A percentile compares a stretch with the other conserved stretches of the same genome.
Evolutionary conservation across 1,140 invertebrate species (phyloP).

Genomic region (Saccostrea cuccullata): DNA sequence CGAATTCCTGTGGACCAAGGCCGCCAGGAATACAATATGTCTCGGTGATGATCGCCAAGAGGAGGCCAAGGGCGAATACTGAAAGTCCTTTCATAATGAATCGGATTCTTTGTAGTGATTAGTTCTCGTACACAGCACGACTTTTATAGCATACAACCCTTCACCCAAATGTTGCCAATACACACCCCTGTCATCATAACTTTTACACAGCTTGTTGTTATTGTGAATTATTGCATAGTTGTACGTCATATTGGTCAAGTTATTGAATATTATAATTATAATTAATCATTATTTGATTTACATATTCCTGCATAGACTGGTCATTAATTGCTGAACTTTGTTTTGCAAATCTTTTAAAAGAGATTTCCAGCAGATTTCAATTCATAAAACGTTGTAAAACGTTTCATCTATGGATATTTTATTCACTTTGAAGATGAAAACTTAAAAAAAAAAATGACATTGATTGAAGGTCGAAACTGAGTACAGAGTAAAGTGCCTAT

Average conservation of each 20-base stretch:
- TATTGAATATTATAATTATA: too few relatives aligned
- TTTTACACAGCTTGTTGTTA: not conserved
- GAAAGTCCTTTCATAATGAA: not conserved
- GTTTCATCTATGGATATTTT: too few relatives aligned
- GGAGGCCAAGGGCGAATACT: not conserved
- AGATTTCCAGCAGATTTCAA: too few relatives aligned
- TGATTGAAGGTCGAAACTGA: too few relatives aligned
- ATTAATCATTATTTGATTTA: too few relatives aligned
- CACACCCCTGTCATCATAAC: not conserved
- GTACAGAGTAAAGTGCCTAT: too few relatives aligned
- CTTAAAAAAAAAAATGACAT: too few relatives aligned
- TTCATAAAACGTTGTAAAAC: too few relatives aligned
- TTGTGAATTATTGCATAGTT: not conserved
- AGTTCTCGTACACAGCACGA: not conserved
- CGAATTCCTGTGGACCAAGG: not conserved
- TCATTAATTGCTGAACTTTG: too few relatives aligned
- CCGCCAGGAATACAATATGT: not conserved
- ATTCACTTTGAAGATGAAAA: too few relatives aligned
- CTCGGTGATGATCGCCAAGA: not conserved
- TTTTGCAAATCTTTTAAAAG: too few relatives aligned
- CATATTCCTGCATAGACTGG: too few relatives aligned
- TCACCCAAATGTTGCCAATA: not conserved
- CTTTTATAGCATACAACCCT: not conserved
- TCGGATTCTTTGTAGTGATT: not conserved
- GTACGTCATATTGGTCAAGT: not conserved